These are phyloP conservation scores for Macropus fuliginosus DNA, from an alignment of 2,797 vertebrate species.

Conservation along the genomic window DNA sequence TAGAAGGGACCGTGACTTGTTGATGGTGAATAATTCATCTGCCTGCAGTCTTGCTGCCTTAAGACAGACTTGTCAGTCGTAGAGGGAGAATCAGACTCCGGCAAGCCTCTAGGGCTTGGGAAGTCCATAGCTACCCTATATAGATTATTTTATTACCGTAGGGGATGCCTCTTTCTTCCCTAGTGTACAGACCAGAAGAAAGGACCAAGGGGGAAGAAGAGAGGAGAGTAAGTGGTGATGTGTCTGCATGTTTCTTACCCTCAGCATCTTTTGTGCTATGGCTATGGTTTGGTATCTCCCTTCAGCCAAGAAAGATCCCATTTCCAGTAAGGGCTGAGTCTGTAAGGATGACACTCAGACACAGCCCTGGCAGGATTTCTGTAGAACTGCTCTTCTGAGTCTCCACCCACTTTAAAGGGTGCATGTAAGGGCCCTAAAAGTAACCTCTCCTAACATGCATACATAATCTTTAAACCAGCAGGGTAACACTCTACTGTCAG, in stretches of 20 bases:
- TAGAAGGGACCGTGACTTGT: background rate
- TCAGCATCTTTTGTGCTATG: background rate
- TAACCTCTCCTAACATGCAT: background rate
- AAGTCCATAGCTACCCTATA: background rate
- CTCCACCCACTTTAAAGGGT: background rate
- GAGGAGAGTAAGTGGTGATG: background rate
- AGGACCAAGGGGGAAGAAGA: background rate
- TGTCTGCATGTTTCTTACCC: background rate
- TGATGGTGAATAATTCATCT: background rate
- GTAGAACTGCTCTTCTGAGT: background rate
- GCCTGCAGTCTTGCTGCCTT: background rate
- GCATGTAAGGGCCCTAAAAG: background rate
- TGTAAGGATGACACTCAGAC: background rate
- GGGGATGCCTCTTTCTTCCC: background rate
- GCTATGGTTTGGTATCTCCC: background rate
- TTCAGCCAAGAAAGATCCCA: background rate
- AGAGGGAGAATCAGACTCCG: background rate
- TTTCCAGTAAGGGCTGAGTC: background rate
- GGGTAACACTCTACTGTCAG: background rate
- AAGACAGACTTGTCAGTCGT: background rate
- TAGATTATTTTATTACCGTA: background rate
- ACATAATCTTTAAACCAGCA: background rate
- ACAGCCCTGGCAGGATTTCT: background rate
- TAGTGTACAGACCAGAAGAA: background rate
- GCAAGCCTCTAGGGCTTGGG: background rate